Conservation (phyloP, 2,888 invertebrate species). For the Cephus runcator region DNA sequence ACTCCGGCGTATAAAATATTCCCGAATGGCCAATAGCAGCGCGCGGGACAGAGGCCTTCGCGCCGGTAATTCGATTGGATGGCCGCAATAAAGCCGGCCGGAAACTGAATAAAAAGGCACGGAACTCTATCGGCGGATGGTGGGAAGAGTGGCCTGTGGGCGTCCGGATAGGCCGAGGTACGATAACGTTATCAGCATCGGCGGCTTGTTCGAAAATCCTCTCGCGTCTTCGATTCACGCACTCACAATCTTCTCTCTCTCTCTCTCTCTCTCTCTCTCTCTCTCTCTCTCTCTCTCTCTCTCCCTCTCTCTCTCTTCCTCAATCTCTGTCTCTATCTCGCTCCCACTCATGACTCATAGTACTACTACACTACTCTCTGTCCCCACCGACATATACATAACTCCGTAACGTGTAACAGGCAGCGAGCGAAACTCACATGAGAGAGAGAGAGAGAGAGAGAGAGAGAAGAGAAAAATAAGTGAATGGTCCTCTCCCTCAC, state of each 20-base stretch:
- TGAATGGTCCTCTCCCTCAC: not conserved
- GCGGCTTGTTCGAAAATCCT: not conserved
- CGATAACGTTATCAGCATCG: not conserved
- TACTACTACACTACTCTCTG: not conserved
- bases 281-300: not conserved
- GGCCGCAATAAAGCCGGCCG: not conserved
- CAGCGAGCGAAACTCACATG: not conserved
- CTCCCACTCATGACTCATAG: not conserved
- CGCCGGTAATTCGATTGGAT: conserved; percentile 5
- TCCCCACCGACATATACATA: not conserved
- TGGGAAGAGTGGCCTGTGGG: not conserved
- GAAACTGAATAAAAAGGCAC: not conserved
- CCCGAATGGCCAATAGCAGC: conserved; percentile 46
- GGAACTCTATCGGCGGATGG: not conserved
- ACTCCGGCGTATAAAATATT: conserved; percentile 44
- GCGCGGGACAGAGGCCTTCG: conserved; percentile 1
- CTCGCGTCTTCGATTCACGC: not conserved
- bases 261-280: not conserved
- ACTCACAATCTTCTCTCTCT: not conserved
- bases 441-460: not conserved
- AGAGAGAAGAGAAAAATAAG: not conserved
- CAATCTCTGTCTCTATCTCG: not conserved
- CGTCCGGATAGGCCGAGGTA: not conserved
- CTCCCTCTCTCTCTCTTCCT: not conserved
- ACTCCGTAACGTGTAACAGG: not conserved